Evolutionary conservation across 1,140 invertebrate species (phyloP), one percentile per base, ranked within the genome.

Genomic region (Chymomyza costata): DNA sequence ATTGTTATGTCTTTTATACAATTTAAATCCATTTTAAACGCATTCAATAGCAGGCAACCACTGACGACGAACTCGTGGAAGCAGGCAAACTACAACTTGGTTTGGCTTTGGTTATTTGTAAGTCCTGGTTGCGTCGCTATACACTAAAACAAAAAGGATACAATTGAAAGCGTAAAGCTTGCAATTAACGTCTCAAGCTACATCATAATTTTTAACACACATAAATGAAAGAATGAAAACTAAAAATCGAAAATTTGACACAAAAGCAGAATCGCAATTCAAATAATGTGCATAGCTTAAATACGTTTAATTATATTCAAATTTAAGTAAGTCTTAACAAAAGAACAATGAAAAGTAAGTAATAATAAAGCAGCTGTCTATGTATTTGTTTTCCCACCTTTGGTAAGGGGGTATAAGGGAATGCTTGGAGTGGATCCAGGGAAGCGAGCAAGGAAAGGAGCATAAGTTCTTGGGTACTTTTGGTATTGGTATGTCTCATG

Each of bases 321-420:
- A 5, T 34, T 11, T 80, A 78, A 78, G 67, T 78, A 78, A 80
- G 41, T 66, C 73, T 76, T 78, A 66, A 73, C 63, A 74, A 71
- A 64, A 67, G 55, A 71, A 65, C n/a, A 80, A 78, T 78, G 73
- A 80, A 67, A 59, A 78, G 73, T 78, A 78, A 78, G 74, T 80
- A 80, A 78, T 63, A 78, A 78, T 78, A 78, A 78, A 78, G 62
- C 54, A 56, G 64, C 61, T 65, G 58, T 60, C 56, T 34, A 73
- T 64, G 73, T 78, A 64, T 78, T 78, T 78, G 67, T 73, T 78
- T 78, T 66, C 71, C 71, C 71, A 78, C 73, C 73, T 78, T 80
- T 80, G 73, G 73, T 78, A 78, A 78, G 73, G 73, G 73, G 73
- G 73, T 78, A 39, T 48, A 61, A 48, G 73, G 67, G 59, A 80